Evolutionary conservation across 2,888 invertebrate genomes (phyloP).

Genomic region (Rhagonycha lutea): DNA sequence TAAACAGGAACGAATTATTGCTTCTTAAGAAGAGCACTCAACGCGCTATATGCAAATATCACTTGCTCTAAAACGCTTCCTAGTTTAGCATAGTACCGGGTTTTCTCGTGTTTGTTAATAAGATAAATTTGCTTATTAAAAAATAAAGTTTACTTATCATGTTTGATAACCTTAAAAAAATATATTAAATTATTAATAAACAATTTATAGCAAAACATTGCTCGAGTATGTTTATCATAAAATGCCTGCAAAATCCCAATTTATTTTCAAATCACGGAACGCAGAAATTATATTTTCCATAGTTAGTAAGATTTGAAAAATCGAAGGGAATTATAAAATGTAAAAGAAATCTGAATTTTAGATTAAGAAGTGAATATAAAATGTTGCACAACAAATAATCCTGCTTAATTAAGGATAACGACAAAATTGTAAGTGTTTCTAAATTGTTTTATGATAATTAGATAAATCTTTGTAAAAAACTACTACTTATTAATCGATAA

Average conservation of each 20-base stretch:
- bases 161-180: too few species aligned
- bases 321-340: background rate
- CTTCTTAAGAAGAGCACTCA: background rate
- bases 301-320: background rate
- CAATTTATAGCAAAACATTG: background rate
- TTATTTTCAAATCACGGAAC: too few species aligned
- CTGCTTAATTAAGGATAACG: background rate
- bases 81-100: background rate
- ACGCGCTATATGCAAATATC: background rate
- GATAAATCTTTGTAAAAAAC: background rate
- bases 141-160: background rate
- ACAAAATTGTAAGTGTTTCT: background rate
- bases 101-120: background rate
- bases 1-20: background rate
- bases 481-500: background rate
- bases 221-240: too few species aligned
- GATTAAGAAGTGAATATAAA: background rate
- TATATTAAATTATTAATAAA: background rate
- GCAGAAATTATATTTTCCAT: background rate
- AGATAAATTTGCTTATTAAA: background rate
- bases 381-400: background rate
- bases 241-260: too few species aligned
- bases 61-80: background rate
- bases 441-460: background rate
- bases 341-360: background rate